A percentile compares a stretch with the other conserved stretches of the same genome.
phyloP scores from a whole-genome alignment of 1,140 invertebrate genomes.

The Akabosia matsudoensis region DNA sequence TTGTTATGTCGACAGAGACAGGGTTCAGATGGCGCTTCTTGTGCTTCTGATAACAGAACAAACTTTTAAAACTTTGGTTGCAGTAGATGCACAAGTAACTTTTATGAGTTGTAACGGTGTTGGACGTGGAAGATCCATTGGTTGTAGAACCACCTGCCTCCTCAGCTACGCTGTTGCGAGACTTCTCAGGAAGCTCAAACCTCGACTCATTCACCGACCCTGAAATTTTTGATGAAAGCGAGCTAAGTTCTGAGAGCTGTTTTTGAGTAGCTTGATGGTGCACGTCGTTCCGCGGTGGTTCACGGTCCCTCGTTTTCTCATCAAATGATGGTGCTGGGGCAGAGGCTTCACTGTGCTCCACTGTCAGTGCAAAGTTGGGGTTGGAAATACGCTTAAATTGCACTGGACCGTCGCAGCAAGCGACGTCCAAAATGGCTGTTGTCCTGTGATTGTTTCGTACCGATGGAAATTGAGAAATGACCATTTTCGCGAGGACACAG shows the following conservation, averaged over 20 bases:
- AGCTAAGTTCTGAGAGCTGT: no score
- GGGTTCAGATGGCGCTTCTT: constrained; percentile 65
- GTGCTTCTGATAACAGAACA: constrained; percentile 77
- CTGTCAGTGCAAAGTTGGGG: constrained; percentile 62
- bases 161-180: neutral
- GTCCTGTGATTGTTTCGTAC: neutral
- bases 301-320: neutral
- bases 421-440: constrained; percentile 69
- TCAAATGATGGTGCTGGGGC: neutral
- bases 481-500: no score
- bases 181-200: neutral
- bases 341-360: constrained; percentile 43
- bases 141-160: neutral
- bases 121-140: neutral
- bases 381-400: constrained; percentile 74
- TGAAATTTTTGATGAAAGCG: neutral
- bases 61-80: constrained; percentile 75
- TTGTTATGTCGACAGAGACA: constrained; percentile 49
- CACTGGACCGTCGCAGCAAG: constrained; percentile 82
- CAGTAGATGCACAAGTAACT: constrained; percentile 71
- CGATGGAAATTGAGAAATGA: no score
- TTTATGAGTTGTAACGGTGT: constrained; percentile 30
- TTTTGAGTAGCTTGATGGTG: no score
- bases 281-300: neutral
- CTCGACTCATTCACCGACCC: neutral